These are phyloP conservation scores for Euspilapteryx auroguttella DNA, from an alignment of 2,888 invertebrate genomes.

Conservation along the genomic window DNA sequence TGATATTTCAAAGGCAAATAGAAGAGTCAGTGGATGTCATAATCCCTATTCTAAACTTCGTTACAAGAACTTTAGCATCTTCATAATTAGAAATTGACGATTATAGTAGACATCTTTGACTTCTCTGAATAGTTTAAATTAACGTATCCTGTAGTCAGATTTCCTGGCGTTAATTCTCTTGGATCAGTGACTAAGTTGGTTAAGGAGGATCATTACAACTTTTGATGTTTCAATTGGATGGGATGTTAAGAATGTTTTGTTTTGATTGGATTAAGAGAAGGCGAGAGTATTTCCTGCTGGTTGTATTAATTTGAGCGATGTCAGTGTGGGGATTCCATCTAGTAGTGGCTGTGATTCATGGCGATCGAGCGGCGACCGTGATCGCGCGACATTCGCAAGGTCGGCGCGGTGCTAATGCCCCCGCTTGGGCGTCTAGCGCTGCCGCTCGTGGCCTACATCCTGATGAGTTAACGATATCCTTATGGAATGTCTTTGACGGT, in stretches of 20 bases:
- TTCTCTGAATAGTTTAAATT: constrained; percentile 42
- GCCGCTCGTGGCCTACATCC: neutral
- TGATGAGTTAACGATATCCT: neutral
- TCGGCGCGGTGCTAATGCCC: constrained; percentile 20
- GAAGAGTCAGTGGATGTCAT: neutral
- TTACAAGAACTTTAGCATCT: neutral
- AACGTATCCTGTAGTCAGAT: constrained; percentile 53
- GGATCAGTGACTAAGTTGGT: constrained; percentile 35
- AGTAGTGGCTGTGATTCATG: neutral
- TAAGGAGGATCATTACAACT: too few relatives aligned
- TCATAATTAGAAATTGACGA: constrained; percentile 1
- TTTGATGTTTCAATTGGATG: constrained; percentile 32
- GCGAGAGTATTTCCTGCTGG: too few relatives aligned
- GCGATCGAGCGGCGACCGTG: constrained; percentile 15
- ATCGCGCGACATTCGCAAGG: constrained; percentile 41
- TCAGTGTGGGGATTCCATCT: neutral
- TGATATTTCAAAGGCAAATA: too few relatives aligned
- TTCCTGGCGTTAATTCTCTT: constrained; percentile 43
- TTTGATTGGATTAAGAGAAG: too few relatives aligned
- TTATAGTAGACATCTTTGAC: constrained; percentile 4
- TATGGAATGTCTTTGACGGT: too few relatives aligned
- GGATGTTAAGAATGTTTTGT: too few relatives aligned
- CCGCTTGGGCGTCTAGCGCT: too few relatives aligned
- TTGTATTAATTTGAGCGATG: neutral
- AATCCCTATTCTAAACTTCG: too few relatives aligned